These are phyloP conservation scores for Platorchestia sp. DNA, from an alignment of 1,140 invertebrate genomes.

Conservation along the genomic window DNA sequence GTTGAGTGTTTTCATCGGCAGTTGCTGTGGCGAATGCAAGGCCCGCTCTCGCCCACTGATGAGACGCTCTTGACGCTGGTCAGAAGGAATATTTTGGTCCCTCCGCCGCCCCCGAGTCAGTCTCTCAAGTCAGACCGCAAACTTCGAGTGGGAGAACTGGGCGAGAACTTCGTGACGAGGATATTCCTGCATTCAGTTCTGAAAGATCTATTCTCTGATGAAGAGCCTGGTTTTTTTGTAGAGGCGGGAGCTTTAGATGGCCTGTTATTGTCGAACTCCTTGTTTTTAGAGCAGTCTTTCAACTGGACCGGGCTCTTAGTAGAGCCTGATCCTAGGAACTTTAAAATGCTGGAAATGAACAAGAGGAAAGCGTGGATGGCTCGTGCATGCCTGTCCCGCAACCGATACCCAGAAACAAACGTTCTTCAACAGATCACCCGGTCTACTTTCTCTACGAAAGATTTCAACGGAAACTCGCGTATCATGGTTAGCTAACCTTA, in stretches of 20 bases:
- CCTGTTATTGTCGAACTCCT: slow-evolving; percentile 76
- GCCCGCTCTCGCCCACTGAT: neutral
- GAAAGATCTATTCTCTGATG: slow-evolving; percentile 34
- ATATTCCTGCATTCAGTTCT: slow-evolving; percentile 42
- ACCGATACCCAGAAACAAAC: slow-evolving; percentile 71
- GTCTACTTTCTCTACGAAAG: neutral
- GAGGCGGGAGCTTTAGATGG: slow-evolving; percentile 77
- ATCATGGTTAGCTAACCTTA: neutral
- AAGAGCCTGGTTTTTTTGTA: slow-evolving; percentile 74
- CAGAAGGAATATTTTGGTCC: neutral
- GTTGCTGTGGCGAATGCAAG: neutral
- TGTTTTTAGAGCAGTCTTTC: slow-evolving; percentile 78
- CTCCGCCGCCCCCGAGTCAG: neutral
- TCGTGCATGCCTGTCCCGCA: slow-evolving; percentile 73
- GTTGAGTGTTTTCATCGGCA: neutral
- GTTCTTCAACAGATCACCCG: neutral
- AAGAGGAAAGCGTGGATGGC: slow-evolving; percentile 67
- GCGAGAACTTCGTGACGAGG: neutral
- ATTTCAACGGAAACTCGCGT: neutral
- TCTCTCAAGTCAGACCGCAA: neutral
- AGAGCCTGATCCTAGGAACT: slow-evolving; percentile 76
- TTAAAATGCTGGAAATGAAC: slow-evolving; percentile 63
- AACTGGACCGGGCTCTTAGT: slow-evolving; percentile 81
- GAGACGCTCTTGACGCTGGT: neutral
- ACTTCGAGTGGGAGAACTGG: neutral